Percentiles rank a stretch among this genome's conserved stretches.
Evolutionary conservation across 2,797 vertebrate species (phyloP).

Genomic region (Sebastiscus albofasciatus): DNA sequence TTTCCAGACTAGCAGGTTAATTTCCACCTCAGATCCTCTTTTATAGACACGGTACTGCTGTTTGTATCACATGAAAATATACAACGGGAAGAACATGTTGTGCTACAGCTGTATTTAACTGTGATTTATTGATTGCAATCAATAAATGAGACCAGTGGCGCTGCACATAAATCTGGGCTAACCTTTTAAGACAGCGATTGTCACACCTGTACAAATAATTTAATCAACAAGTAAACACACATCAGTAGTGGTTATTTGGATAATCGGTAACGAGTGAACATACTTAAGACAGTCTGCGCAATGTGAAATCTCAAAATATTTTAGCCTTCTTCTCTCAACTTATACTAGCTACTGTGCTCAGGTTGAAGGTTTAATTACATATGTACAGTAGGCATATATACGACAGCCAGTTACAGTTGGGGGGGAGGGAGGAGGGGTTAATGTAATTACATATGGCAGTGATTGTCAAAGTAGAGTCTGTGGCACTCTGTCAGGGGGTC

Average conservation of each 20-base stretch:
- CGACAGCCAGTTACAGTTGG: not conserved
- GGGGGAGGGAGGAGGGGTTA: not conserved
- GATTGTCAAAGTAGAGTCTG: no score
- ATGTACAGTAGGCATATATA: not conserved
- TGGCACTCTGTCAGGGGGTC: no score
- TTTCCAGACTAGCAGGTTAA: constrained; percentile 20
- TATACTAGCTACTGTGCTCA: not conserved
- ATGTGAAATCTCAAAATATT: not conserved
- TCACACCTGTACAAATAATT: not conserved
- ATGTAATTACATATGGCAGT: not conserved
- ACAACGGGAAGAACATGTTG: constrained; percentile 5
- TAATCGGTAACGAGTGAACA: not conserved
- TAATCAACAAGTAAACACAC: not conserved
- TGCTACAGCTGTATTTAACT: constrained; percentile 35
- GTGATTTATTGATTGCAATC: constrained; percentile 52
- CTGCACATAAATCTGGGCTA: constrained; percentile 30
- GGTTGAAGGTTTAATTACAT: not conserved
- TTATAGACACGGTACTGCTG: constrained; percentile 1
- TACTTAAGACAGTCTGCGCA: not conserved
- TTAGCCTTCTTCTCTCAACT: not conserved
- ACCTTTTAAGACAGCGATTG: not conserved
- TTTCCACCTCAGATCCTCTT: constrained; percentile 25
- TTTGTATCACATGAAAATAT: constrained; percentile 29
- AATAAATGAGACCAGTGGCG: constrained; percentile 13
- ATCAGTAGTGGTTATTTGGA: not conserved